Conservation (phyloP, 1,140 invertebrate species). For the Sitophilus oryzae region DNA sequence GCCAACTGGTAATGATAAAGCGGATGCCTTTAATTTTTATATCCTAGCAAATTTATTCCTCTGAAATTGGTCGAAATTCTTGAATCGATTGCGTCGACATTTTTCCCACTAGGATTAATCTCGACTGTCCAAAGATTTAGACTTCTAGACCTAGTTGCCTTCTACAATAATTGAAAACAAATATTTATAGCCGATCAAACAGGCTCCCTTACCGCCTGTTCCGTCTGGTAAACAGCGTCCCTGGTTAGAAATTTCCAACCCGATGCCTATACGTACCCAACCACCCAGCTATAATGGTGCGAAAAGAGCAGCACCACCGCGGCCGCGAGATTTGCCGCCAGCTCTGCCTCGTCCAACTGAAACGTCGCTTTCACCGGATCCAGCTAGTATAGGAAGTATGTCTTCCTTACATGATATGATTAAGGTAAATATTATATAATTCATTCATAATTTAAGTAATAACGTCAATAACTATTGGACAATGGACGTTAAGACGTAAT, state of each 20-base stretch:
- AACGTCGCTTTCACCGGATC: constrained; percentile 47
- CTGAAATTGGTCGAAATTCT: too few relatives aligned
- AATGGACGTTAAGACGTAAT: neutral
- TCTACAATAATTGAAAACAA: neutral
- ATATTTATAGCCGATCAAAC: constrained; percentile 31
- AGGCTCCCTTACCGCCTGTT: constrained; percentile 40
- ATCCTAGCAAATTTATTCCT: too few relatives aligned
- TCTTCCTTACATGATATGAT: constrained; percentile 68
- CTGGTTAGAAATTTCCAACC: constrained; percentile 46
- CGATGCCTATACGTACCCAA: constrained; percentile 45
- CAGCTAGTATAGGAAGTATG: constrained; percentile 64
- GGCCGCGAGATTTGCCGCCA: constrained; percentile 55
- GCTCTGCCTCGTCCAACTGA: constrained; percentile 53
- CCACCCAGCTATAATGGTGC: constrained; percentile 47
- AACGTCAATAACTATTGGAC: neutral
- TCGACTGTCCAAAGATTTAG: too few relatives aligned
- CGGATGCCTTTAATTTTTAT: too few relatives aligned
- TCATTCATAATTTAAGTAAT: neutral
- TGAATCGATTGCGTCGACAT: too few relatives aligned
- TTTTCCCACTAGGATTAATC: too few relatives aligned
- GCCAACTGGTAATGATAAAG: too few relatives aligned
- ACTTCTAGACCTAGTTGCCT: too few relatives aligned
- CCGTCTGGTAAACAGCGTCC: constrained; percentile 42
- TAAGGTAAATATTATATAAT: constrained; percentile 39
- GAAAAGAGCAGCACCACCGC: constrained; percentile 52